Evolutionary conservation across 2,888 invertebrate species (phyloP).

Genomic region (Lacanobia wlatinum): DNA sequence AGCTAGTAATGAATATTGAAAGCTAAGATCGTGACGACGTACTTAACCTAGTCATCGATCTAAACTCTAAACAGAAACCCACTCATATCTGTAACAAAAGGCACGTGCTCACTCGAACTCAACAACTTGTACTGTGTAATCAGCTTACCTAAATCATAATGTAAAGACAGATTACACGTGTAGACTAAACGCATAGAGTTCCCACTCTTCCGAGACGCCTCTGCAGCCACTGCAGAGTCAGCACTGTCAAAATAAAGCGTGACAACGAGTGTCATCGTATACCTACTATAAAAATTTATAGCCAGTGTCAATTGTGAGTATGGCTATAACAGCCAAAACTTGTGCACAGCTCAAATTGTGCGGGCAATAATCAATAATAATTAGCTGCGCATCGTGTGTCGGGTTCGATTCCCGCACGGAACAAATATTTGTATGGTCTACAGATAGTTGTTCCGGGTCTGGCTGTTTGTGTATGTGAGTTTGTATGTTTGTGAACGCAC

Average conservation of each 20-base stretch:
- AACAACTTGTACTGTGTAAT: conserved; percentile 55
- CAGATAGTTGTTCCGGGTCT: too few relatives aligned
- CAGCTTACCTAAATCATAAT: conserved; percentile 61
- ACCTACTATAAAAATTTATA: neutral
- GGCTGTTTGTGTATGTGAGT: too few relatives aligned
- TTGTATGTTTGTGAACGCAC: too few relatives aligned
- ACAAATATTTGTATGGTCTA: too few relatives aligned
- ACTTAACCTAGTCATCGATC: conserved; percentile 36
- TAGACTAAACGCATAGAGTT: conserved; percentile 1
- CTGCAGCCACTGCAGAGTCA: too few relatives aligned
- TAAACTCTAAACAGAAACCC: conserved; percentile 39
- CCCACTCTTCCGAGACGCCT: neutral
- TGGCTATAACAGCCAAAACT: too few relatives aligned
- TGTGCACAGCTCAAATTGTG: too few relatives aligned
- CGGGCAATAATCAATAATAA: too few relatives aligned
- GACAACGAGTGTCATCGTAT: too few relatives aligned
- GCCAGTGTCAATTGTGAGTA: too few relatives aligned
- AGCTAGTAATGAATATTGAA: neutral
- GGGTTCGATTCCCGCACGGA: too few relatives aligned
- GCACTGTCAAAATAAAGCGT: neutral
- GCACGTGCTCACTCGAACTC: conserved; percentile 60
- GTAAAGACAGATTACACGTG: conserved; percentile 59
- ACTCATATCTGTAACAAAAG: conserved; percentile 51
- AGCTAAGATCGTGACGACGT: conserved; percentile 26
- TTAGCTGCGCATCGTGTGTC: too few relatives aligned